Evolutionary conservation across 2,113 vertebrate genomes (phyloP), one percentile per base, ranked within the genome.

Genomic region (Archocentrus centrarchus): DNA sequence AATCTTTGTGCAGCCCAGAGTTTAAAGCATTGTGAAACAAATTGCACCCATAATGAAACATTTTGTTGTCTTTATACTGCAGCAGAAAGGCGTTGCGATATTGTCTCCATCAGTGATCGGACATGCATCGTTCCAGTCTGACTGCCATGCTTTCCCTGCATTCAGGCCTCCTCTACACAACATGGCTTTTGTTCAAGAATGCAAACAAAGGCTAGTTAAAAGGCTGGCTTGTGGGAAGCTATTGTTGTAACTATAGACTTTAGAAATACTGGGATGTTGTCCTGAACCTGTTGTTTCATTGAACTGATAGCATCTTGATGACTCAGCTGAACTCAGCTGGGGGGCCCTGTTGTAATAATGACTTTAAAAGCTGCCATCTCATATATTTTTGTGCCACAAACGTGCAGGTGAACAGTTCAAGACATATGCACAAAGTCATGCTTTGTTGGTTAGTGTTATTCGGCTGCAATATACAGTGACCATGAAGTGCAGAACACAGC

Each of bases 171-270:
- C 44, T 15, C 53, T 30, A 73, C 66, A 95, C 89, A 93, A 85
- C 3, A 79, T 82, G 70, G 44, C 87, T 90, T 93, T 92, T 93
- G 87, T 93, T 91, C 77, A 61, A n/a, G 59, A 77, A 62, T 13
- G 83, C 80, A 94, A 92, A 95, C 92, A 92, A 93, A 92, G 88
- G 73, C 77, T 59, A 57, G 77, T 89, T 90, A 93, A 88, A 81
- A 64, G 77, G 63, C 75, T n/a, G 59, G 47, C 44, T 75, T 89
- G 66, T 84, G 79, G 79, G 85, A 82, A 70, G 84, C 82, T 75
- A 60, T 60, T 88, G 83, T 80, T 89, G 66, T 83, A 90, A 89
- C 73, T 87, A 82, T 78, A 80, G 82, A 93, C 90, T 85, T 88
- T 90, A 86, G 59, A 68, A 87, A 88, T n/a, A 75, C 68, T 77